Evolutionary conservation across 1,140 invertebrate genomes (phyloP).

Genomic region (Pteromalus puparum): DNA sequence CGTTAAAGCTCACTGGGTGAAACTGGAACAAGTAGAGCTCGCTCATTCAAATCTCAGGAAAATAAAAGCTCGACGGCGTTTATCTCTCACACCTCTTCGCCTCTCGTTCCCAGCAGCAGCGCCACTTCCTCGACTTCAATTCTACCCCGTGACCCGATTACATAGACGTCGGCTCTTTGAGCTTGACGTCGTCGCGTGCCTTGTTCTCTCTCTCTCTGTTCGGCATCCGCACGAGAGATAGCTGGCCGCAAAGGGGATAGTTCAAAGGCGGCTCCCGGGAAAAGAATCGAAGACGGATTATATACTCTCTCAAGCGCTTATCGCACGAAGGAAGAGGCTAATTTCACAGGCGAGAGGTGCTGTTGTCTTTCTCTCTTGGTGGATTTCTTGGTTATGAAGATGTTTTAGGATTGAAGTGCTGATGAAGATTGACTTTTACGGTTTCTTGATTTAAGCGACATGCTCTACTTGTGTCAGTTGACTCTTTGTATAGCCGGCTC

Average conservation of each 20-base stretch:
- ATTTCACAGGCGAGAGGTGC: constrained; percentile 14
- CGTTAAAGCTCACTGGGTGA: not conserved
- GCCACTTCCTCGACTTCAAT: not conserved
- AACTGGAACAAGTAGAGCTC: not conserved
- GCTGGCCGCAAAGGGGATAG: not conserved
- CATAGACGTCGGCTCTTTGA: constrained; percentile 12
- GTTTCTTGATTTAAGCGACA: not conserved
- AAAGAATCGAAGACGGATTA: constrained; percentile 37
- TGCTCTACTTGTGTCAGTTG: constrained; percentile 18
- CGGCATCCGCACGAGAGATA: not conserved
- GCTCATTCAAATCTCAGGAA: not conserved
- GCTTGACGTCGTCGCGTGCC: not conserved
- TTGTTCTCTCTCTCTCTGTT: not conserved
- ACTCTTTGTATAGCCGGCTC: constrained; percentile 1
- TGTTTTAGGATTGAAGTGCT: no score
- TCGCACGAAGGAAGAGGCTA: not conserved
- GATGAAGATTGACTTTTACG: not conserved
- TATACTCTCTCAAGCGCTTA: not conserved
- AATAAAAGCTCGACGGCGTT: not conserved
- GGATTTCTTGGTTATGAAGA: not conserved
- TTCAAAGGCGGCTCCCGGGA: not conserved
- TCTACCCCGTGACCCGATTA: constrained; percentile 18
- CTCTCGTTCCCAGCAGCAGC: not conserved
- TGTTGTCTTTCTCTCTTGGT: constrained; percentile 1
- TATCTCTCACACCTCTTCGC: not conserved